A percentile compares a stretch with the other conserved stretches of the same genome.
phyloP scores from a whole-genome alignment of 2,797 vertebrate species.

The Urophycis tenuis region DNA sequence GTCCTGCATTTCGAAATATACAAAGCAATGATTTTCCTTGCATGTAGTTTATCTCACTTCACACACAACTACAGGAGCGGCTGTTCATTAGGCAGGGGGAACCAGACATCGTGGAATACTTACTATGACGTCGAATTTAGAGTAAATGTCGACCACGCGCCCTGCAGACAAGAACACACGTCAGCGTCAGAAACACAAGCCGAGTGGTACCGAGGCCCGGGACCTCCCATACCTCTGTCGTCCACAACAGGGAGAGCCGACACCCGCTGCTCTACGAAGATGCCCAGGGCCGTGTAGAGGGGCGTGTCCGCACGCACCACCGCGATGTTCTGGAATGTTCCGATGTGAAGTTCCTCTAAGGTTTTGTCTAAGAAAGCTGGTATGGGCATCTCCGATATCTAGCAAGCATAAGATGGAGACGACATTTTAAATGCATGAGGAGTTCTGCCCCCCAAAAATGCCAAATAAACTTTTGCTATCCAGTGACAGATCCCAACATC shows the following conservation, averaged over 20 bases:
- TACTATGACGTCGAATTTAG: constrained; percentile 98
- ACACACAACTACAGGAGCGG: background rate
- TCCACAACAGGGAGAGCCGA: constrained; percentile 93
- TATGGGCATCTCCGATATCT: constrained; percentile 96
- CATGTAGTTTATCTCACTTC: background rate
- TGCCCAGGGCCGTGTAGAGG: constrained; percentile 89
- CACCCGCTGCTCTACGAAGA: constrained; percentile 94
- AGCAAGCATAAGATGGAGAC: constrained; percentile 21
- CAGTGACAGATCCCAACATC: background rate
- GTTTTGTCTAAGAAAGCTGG: constrained; percentile 83
- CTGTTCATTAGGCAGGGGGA: background rate
- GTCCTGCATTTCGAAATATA: background rate
- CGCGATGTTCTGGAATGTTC: constrained; percentile 92
- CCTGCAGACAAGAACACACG: constrained; percentile 61
- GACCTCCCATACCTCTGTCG: constrained; percentile 77
- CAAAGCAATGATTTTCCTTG: no score
- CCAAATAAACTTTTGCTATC: no score
- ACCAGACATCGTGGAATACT: constrained; percentile 61
- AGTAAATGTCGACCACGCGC: constrained; percentile 95
- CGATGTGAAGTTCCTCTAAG: constrained; percentile 83
- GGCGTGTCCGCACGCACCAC: constrained; percentile 87
- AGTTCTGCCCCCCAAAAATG: no score
- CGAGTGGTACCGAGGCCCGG: no score
- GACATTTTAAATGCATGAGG: background rate
- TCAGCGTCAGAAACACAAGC: no score